These are phyloP conservation scores for Opisthocomus hoazin DNA, from an alignment of 2,113 vertebrate species.

Conservation along the genomic window DNA sequence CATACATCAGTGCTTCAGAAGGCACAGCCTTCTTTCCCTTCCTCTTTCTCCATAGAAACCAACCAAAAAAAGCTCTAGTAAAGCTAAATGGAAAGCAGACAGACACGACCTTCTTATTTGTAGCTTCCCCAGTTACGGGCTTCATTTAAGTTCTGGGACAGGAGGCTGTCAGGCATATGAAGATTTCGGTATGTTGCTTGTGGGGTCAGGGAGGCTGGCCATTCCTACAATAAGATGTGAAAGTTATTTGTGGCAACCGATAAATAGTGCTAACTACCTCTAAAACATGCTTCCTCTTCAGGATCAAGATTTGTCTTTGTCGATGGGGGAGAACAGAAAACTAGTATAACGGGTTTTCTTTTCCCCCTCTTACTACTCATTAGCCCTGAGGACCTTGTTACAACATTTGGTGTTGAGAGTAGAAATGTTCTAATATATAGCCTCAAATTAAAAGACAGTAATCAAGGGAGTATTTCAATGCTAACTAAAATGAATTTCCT, in stretches of 20 bases:
- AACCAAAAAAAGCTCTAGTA: not conserved
- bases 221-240: not conserved
- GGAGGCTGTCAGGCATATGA: not conserved
- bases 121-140: not conserved
- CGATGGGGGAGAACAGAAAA: not conserved
- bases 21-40: not conserved
- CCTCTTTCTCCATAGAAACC: not conserved
- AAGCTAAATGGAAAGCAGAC: not conserved
- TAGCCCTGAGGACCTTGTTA: constrained; percentile 44
- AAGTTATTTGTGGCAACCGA: not conserved
- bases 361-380: not conserved
- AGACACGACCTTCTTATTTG: not conserved
- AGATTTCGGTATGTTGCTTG: not conserved
- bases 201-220: not conserved
- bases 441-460: constrained; percentile 43
- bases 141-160: not conserved
- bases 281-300: not conserved
- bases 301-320: not conserved
- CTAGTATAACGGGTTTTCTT: not conserved
- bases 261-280: not conserved
- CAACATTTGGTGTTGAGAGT: constrained; percentile 36
- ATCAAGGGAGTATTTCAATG: not conserved
- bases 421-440: constrained; percentile 44
- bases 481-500: constrained; percentile 42
- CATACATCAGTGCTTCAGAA: not conserved